Evolutionary conservation across 2,888 invertebrate species (phyloP), one percentile per base, ranked within the genome.

Genomic region (Dichetophora obliterata): DNA sequence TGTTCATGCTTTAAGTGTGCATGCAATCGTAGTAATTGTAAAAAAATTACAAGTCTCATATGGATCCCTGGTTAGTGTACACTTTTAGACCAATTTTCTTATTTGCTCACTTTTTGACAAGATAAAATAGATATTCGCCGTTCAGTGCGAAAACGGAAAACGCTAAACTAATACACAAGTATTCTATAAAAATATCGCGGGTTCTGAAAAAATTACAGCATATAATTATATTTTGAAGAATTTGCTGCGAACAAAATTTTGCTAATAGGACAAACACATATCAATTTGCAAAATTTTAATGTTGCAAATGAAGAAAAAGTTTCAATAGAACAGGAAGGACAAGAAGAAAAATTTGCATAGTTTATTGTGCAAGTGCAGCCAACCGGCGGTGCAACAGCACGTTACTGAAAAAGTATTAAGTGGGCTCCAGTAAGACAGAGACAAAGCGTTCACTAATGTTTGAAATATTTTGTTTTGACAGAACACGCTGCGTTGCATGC

Each of bases 281-380:
- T 11, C 11, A 43, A 14, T 43, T 43, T 72, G 66, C 48, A 27
- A 73, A 66, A 74, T 37, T 75, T 59, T 52, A 43, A 48, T 48
- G 65, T 37, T 66, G 52, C 70, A 76, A 59, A 77, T 57, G 54
- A 75, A 75, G 69, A 34, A 68, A 48, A 16, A 74, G 16, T 22
- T 5, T 70, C 8, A 57, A 24, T 66, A 48, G 5, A 59, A 54
- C 73, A 77, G 72, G 74, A 24, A 63, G 52, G 22, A 75, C 34
- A 75, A 79, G 76, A 76, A 34, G 5, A 66, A 9, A 69, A 69
- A 52, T 69, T 69, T 48, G 69, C 66, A 66, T 69, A 31, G 50
- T 75, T 70, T 73, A 27, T n/a, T 73, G 63, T 63, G 63, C 63
- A 63, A 73, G 50, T 52, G 63, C 48, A 73, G 14, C 48, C 43